These are phyloP conservation scores for Disparrhopalites patrizii DNA, from an alignment of 2,888 invertebrate species.

Conservation along the genomic window DNA sequence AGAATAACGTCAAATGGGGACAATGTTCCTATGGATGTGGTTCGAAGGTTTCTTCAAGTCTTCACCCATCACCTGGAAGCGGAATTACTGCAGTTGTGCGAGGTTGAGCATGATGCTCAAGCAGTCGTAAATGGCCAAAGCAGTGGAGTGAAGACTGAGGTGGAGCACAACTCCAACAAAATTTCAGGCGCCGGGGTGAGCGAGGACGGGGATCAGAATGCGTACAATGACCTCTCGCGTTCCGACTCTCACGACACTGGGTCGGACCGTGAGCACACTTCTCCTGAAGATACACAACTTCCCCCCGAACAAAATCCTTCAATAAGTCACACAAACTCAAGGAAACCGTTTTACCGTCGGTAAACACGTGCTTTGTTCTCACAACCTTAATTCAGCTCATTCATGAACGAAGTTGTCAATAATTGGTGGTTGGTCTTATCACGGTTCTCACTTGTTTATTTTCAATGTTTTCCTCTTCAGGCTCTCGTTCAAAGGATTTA, in stretches of 20 bases:
- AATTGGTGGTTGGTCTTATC: not conserved
- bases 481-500: constrained; percentile 81
- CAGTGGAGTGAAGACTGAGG: too few relatives aligned
- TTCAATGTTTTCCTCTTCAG: constrained; percentile 51
- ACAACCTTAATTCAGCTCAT: not conserved
- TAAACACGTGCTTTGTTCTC: constrained; percentile 15
- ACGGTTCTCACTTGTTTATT: not conserved
- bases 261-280: too few relatives aligned
- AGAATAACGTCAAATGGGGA: not conserved
- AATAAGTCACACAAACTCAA: too few relatives aligned
- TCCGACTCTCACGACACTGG: too few relatives aligned
- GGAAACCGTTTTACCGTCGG: constrained; percentile 48
- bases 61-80: constrained; percentile 42
- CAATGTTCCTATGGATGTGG: constrained; percentile 39
- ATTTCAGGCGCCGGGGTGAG: too few relatives aligned
- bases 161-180: too few relatives aligned
- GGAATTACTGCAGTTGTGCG: constrained; percentile 29
- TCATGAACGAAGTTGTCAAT: not conserved
- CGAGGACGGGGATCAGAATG: too few relatives aligned
- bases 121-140: not conserved
- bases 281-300: too few relatives aligned
- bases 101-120: not conserved
- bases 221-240: too few relatives aligned
- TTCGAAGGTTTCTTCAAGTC: constrained; percentile 43
- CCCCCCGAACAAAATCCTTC: too few relatives aligned